Conservation (phyloP, 2,888 invertebrate species). For the Stenolophus ochropezus region DNA sequence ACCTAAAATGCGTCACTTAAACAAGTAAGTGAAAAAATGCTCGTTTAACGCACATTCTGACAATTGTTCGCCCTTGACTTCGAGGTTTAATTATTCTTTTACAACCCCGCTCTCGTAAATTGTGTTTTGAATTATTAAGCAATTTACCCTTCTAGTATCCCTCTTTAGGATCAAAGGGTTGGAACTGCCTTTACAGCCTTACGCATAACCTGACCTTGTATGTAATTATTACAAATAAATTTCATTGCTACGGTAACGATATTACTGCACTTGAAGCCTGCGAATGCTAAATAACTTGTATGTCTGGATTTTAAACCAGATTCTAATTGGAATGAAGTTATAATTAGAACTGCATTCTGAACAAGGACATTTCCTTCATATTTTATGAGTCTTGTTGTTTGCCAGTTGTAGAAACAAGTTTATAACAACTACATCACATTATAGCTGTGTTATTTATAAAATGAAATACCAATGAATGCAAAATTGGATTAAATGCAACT, state of each 20-base stretch:
- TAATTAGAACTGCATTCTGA: constrained; percentile 1
- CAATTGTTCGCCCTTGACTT: constrained; percentile 20
- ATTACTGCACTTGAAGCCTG: not conserved
- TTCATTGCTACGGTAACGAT: not conserved
- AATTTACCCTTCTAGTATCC: constrained; percentile 5
- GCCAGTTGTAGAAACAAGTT: not conserved
- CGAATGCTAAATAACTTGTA: not conserved
- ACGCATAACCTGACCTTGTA: not conserved
- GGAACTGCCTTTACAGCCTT: not conserved
- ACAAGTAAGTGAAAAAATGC: not conserved
- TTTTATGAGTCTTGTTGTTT: not conserved
- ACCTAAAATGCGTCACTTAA: not conserved
- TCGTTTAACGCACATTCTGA: not conserved
- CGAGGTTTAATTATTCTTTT: constrained; percentile 16
- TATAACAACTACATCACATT: not conserved
- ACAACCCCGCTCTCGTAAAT: constrained; percentile 2
- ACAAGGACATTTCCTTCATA: constrained; percentile 17
- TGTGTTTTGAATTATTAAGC: constrained; percentile 51
- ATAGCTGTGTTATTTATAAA: not conserved
- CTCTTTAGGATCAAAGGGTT: constrained; percentile 15
- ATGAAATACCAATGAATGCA: not conserved
- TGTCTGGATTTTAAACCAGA: constrained; percentile 8
- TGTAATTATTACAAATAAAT: not conserved
- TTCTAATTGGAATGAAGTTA: constrained; percentile 18
- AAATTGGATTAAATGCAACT: no score